Conservation (phyloP, 1,140 invertebrate genomes). For the Teleopsis dalmanni region DNA sequence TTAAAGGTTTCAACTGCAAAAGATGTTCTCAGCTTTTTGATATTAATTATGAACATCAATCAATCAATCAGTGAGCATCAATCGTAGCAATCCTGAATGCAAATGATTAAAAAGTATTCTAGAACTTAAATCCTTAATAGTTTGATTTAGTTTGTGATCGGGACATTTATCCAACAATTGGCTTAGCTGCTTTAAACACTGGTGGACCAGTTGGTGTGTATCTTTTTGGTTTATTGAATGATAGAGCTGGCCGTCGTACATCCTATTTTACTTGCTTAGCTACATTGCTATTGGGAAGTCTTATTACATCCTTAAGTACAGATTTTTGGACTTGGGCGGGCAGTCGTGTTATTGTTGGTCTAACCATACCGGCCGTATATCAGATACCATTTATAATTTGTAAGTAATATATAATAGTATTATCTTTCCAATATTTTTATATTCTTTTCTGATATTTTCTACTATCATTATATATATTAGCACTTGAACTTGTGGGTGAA, state of each 20-base stretch:
- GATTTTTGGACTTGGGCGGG: slow-evolving; percentile 76
- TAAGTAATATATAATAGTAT: slow-evolving; percentile 45
- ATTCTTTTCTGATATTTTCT: not conserved
- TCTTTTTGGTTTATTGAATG: slow-evolving; percentile 73
- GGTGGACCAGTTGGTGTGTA: slow-evolving; percentile 82
- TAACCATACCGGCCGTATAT: slow-evolving; percentile 87
- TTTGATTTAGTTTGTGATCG: slow-evolving; percentile 78
- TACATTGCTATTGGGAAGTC: slow-evolving; percentile 66
- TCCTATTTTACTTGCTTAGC: slow-evolving; percentile 77
- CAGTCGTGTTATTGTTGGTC: slow-evolving; percentile 69
- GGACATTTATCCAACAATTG: slow-evolving; percentile 77
- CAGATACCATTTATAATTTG: slow-evolving; percentile 92
- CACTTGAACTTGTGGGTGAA: slow-evolving; percentile 79
- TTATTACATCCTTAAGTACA: slow-evolving; percentile 64
- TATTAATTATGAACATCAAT: too few species aligned
- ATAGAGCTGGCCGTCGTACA: slow-evolving; percentile 70
- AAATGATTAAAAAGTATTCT: too few species aligned
- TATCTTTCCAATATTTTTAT: not conserved
- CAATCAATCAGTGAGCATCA: too few species aligned
- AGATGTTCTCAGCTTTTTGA: too few species aligned
- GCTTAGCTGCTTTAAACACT: slow-evolving; percentile 70
- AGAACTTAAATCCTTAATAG: slow-evolving; percentile 44
- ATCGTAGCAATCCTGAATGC: too few species aligned
- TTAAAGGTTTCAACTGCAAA: too few species aligned
- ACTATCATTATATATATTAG: slow-evolving; percentile 45